Evolutionary conservation across 2,888 invertebrate genomes (phyloP).

Genomic region (Sphaerophoria taeniata): DNA sequence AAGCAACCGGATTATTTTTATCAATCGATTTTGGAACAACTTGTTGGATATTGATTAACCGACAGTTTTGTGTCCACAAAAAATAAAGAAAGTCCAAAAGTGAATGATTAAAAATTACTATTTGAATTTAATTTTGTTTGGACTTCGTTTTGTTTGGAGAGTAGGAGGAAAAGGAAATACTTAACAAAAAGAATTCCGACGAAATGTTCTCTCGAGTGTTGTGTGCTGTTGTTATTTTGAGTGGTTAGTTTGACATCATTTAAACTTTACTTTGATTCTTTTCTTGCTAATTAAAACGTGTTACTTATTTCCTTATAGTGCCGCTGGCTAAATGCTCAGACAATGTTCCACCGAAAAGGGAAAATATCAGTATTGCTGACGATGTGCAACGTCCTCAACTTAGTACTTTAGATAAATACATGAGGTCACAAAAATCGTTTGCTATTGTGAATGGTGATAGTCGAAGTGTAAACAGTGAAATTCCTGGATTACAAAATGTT

Average conservation of each 20-base stretch:
- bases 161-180: too few relatives aligned
- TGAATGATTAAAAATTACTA: constrained; percentile 2
- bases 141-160: not conserved
- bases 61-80: not conserved
- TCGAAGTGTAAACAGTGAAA: not conserved
- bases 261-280: not conserved
- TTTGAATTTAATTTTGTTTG: not conserved
- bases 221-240: constrained; percentile 54
- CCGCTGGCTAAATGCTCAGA: constrained; percentile 48
- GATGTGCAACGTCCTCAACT: constrained; percentile 59
- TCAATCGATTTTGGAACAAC: constrained; percentile 15
- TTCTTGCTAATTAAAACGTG: constrained; percentile 4
- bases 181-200: not conserved
- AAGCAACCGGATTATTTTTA: constrained; percentile 3
- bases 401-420: constrained; percentile 64
- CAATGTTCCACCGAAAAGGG: constrained; percentile 28
- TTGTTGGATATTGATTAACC: not conserved
- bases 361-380: not conserved
- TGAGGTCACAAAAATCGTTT: constrained; percentile 46
- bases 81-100: not conserved
- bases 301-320: constrained; percentile 48
- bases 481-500: constrained; percentile 41
- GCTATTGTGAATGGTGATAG: constrained; percentile 23
- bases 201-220: constrained; percentile 48
- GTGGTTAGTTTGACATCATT: constrained; percentile 52